A percentile compares a stretch with the other conserved stretches of the same genome.
phyloP scores from a whole-genome alignment of 2,888 invertebrate genomes.

The Amblyjoppa proteus region DNA sequence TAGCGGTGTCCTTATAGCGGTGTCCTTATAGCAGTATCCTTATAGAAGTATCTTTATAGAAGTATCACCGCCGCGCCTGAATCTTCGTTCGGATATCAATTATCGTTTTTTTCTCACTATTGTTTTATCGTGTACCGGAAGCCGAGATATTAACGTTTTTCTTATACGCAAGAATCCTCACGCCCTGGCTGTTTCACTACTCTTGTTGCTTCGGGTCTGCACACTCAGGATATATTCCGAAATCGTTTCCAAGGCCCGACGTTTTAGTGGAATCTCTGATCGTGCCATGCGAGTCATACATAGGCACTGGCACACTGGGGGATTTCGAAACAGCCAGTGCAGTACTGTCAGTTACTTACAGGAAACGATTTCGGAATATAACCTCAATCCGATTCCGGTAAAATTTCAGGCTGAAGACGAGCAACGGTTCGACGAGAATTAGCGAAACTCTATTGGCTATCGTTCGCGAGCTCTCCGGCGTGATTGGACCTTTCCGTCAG shows the following conservation, averaged over 20 bases:
- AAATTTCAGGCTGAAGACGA: background rate
- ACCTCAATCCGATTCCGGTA: background rate
- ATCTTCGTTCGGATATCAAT: too few species aligned
- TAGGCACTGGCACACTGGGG: background rate
- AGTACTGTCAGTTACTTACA: too few species aligned
- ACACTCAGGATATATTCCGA: background rate
- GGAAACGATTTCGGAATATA: background rate
- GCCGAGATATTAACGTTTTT: background rate
- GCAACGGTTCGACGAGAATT: background rate
- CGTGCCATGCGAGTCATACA: too few species aligned
- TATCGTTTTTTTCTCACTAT: too few species aligned
- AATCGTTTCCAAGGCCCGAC: too few species aligned
- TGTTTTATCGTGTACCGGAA: too few species aligned
- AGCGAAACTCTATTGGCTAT: background rate
- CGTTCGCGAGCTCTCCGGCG: background rate
- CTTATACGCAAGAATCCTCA: background rate
- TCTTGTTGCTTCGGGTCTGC: background rate
- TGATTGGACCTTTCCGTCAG: slow-evolving; percentile 31
- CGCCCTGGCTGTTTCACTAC: background rate
- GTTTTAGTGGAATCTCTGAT: too few species aligned
- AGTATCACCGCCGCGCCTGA: too few species aligned
- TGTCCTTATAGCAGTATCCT: too few species aligned
- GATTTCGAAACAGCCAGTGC: too few species aligned
- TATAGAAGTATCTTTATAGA: too few species aligned
- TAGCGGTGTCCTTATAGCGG: too few species aligned